A percentile compares a stretch with the other conserved stretches of the same genome.
Evolutionary conservation across 2,888 invertebrate genomes (phyloP).

Genomic region (Lordiphosa andalusiaca): DNA sequence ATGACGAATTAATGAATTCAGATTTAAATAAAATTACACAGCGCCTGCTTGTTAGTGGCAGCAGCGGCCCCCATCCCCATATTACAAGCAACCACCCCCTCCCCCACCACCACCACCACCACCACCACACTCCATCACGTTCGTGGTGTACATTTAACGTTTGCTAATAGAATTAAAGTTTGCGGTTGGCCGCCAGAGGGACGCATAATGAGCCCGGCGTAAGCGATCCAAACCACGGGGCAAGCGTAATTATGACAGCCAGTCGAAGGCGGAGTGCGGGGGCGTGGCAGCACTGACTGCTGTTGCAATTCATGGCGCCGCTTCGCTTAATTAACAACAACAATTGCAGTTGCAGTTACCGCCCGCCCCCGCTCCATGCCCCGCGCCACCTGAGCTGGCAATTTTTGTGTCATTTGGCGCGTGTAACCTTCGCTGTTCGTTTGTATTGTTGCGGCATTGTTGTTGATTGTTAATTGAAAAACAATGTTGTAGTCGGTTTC

Average conservation of each 20-base stretch:
- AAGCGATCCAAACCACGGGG: slow-evolving; percentile 25
- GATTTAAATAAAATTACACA: slow-evolving; percentile 75
- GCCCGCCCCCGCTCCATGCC: not conserved
- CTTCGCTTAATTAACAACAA: slow-evolving; percentile 64
- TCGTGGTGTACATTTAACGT: slow-evolving; percentile 64
- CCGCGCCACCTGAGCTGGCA: slow-evolving; percentile 54
- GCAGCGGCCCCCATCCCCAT: slow-evolving; percentile 1
- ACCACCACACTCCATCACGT: not conserved
- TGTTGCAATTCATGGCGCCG: slow-evolving; percentile 32
- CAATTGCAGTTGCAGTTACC: slow-evolving; percentile 51
- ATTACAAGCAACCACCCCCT: too few relatives aligned
- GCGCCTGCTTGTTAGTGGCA: slow-evolving; percentile 60
- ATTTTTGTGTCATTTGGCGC: slow-evolving; percentile 70
- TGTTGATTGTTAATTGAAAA: slow-evolving; percentile 76
- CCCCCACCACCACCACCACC: too few relatives aligned
- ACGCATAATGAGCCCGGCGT: slow-evolving; percentile 33
- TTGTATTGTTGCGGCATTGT: slow-evolving; percentile 68
- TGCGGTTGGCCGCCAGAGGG: slow-evolving; percentile 42
- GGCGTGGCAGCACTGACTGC: slow-evolving; percentile 26
- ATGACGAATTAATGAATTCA: slow-evolving; percentile 77
- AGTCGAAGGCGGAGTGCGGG: slow-evolving; percentile 15
- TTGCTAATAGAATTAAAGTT: slow-evolving; percentile 77
- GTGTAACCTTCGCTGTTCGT: slow-evolving; percentile 52
- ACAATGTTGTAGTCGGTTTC: slow-evolving; percentile 66
- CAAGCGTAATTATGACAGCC: slow-evolving; percentile 58